Evolutionary conservation across 1,140 invertebrate species (phyloP), one percentile per base, ranked within the genome.

Genomic region (Orius insidiosus): DNA sequence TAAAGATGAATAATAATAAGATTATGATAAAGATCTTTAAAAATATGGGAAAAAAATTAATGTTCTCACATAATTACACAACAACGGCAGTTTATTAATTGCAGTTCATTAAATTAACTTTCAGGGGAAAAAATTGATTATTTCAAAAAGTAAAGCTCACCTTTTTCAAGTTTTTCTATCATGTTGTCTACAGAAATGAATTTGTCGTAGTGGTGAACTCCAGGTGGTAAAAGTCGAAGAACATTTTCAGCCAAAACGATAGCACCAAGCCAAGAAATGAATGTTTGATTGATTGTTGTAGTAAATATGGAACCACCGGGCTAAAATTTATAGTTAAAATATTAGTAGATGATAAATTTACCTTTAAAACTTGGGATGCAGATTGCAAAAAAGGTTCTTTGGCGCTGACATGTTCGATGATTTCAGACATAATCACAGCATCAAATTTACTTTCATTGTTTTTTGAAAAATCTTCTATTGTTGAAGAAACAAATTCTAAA

Each of bases 341-440:
- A n/a, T n/a, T n/a, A n/a, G n/a, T n/a, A n/a, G n/a, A n/a, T n/a
- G n/a, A n/a, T 41, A 18, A 41, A 4, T 19, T 49, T 54, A 68
- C 65, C 64, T 87, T 92, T 1, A 90, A 58, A 2, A 79, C 61
- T 16, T 73, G 59, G 10, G 75, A 64, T 58, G 84, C 87, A 37
- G 66, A 63, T 56, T 76, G 65, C 3, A 98, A 55, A 68, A 98
- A 94, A 1, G 70, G 58, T 33, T 78, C 67, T 42, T 80, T 71
- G 58, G 87, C 68, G 9, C 68, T 57, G 0, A 98, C 80, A 68
- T 98, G 94, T 61, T 98, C 94, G 46, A 97, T 63, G 0, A 98
- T 76, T 69, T 97, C 89, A 5, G 87, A 90, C 2, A 76, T 72
- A 3, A 93, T 71, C 11, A 98, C 70, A 9, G 75, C 86, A 69